phyloP scores from a whole-genome alignment of 1,140 invertebrate genomes.

The Drosophila grimshawi region DNA sequence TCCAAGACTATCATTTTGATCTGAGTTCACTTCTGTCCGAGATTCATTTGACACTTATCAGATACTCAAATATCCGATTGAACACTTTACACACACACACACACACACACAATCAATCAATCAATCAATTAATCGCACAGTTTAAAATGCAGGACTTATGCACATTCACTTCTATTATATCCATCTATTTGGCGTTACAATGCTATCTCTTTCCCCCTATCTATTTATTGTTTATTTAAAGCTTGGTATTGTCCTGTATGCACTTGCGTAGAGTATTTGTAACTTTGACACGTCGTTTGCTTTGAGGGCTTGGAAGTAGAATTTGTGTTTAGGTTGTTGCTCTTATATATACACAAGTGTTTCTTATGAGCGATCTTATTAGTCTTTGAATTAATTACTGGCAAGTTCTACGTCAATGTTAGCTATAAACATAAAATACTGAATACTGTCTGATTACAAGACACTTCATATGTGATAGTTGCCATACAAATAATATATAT shows the following conservation, averaged over 20 bases:
- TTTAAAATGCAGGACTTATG: not conserved
- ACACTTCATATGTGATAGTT: too few relatives aligned
- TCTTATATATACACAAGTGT: not conserved
- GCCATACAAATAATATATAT: too few relatives aligned
- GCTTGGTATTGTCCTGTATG: slow-evolving; percentile 1
- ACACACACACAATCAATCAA: slow-evolving; percentile 8
- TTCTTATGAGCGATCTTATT: too few relatives aligned
- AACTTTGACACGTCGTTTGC: not conserved
- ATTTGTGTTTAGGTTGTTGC: not conserved
- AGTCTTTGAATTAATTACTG: too few relatives aligned
- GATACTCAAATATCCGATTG: too few relatives aligned
- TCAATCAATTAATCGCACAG: not conserved
- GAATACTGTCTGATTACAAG: too few relatives aligned
- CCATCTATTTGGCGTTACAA: not conserved
- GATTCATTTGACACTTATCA: not conserved
- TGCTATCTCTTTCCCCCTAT: slow-evolving; percentile 4
- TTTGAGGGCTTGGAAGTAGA: not conserved
- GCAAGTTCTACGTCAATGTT: too few relatives aligned
- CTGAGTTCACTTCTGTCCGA: not conserved
- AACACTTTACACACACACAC: not conserved
- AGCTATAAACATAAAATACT: too few relatives aligned
- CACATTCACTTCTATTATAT: slow-evolving; percentile 6
- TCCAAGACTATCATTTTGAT: not conserved
- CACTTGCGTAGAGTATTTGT: not conserved
- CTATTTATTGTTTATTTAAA: slow-evolving; percentile 27